Percentiles rank a stretch among this genome's conserved stretches.
Conservation (phyloP, 2,888 invertebrate genomes). For the Polydrusus tereticollis region DNA sequence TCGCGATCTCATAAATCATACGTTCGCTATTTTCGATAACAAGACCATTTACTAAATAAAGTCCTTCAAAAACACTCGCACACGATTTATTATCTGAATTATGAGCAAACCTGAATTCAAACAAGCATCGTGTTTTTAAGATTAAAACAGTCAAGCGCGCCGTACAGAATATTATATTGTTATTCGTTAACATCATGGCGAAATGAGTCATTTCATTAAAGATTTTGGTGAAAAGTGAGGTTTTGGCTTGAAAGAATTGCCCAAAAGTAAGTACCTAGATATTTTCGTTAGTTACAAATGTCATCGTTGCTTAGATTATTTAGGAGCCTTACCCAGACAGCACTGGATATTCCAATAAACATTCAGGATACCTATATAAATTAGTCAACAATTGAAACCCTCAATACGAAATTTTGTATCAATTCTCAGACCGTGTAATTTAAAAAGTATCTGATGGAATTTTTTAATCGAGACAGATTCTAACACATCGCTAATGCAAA, state of each 20-base stretch:
- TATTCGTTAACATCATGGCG: not conserved
- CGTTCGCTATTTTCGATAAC: not conserved
- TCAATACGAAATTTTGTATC: no score
- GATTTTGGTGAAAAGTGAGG: not conserved
- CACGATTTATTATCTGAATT: conserved; percentile 13
- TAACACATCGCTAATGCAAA: no score
- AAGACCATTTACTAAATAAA: conserved; percentile 14
- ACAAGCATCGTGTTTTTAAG: not conserved
- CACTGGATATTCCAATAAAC: no score
- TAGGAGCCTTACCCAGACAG: not conserved
- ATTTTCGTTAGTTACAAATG: not conserved
- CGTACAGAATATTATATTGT: not conserved
- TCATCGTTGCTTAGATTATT: no score
- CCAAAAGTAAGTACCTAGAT: no score
- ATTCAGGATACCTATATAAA: no score
- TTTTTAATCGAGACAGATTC: no score
- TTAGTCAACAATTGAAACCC: no score
- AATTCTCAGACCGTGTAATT: no score
- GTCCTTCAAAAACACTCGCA: conserved; percentile 26
- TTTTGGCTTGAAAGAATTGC: not conserved
- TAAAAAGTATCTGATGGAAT: no score
- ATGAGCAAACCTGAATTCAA: not conserved
- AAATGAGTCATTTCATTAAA: not conserved
- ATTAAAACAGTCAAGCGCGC: not conserved
- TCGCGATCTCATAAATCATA: not conserved